Evolutionary conservation across 1,140 invertebrate species (phyloP).

Genomic region (Drosophila simulans): DNA sequence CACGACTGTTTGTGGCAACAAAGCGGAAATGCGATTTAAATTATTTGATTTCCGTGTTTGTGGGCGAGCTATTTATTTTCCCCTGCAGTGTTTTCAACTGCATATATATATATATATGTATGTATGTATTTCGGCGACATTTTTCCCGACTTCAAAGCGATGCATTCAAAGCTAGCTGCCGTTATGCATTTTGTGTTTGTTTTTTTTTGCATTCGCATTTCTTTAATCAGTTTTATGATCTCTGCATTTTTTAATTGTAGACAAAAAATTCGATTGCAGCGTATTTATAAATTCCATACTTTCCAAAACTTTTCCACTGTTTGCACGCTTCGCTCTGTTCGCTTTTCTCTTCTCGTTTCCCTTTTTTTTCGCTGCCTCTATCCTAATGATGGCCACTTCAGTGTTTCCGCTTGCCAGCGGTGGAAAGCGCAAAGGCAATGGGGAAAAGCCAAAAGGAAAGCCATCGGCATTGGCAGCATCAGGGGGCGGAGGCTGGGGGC

Average conservation of each 20-base stretch:
- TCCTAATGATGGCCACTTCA: conserved; percentile 78
- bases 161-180: background rate
- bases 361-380: conserved; percentile 36
- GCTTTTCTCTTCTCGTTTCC: conserved; percentile 11
- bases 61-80: conserved; percentile 21
- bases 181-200: background rate
- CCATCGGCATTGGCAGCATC: conserved; percentile 36
- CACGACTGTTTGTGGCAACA: conserved; percentile 60
- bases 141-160: background rate
- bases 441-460: conserved; percentile 32
- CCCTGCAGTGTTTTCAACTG: background rate
- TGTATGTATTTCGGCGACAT: background rate
- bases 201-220: background rate
- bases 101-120: background rate
- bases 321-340: conserved; percentile 9
- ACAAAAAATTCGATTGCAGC: background rate
- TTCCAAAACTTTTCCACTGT: background rate
- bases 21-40: conserved; percentile 83
- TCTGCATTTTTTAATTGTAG: too few species aligned
- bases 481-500: conserved; percentile 18
- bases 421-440: conserved; percentile 26
- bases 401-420: conserved; percentile 52
- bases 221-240: too few species aligned
- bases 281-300: conserved; percentile 4
- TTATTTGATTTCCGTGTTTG: conserved; percentile 79